Base-by-base conservation (phyloP, 2,113 vertebrate species). In the Tonatia bakeri region DNA sequence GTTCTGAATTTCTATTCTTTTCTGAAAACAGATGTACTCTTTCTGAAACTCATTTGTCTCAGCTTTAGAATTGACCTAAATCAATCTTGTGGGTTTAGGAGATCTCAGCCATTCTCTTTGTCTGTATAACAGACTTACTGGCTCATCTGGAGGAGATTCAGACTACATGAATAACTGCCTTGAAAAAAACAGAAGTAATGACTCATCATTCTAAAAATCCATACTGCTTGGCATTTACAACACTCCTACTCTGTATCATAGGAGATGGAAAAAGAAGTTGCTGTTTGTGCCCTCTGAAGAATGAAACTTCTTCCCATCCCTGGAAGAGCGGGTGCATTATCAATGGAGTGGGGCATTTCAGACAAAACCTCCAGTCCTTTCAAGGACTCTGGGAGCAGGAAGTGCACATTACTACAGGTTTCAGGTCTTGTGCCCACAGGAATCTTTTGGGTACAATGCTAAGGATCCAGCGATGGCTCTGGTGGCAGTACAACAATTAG, bases 201-300 rank as follows among this genome's bases (percentile, higher is more conserved):
- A 98, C 87, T 98, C 97, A 98, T 96, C 95, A 94, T 97, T 97
- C 97, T 97, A 98, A 98, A 98, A 98, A 97, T 98, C 97, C 94
- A 98, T 98, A 98, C 94, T 95, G 96, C 94, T 96, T 98, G 96
- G 96, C 97, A 97, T 98, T 97, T 97, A 97, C 96, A 97, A 88
- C 90, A 96, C 97, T 98, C 96, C 97, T 97, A 97, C 97, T 98
- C 88, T 88, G 95, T 97, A 95, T 97, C 97, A 95, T 76, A 97
- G 94, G 95, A 97, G 96, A 97, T 97, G 95, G 92, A 95, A 98
- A 97, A 97, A 96, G 95, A 97, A 97, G 96, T 90, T 95, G 84
- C 85, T 96, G 94, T 75, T 97, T 85, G 91, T 95, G 87, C 92
- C 95, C 96, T 97, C 90, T 88, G 94, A 96, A 96, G 90, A 96